Conservation (phyloP, 2,113 vertebrate genomes). For the Scalopus aquaticus region DNA sequence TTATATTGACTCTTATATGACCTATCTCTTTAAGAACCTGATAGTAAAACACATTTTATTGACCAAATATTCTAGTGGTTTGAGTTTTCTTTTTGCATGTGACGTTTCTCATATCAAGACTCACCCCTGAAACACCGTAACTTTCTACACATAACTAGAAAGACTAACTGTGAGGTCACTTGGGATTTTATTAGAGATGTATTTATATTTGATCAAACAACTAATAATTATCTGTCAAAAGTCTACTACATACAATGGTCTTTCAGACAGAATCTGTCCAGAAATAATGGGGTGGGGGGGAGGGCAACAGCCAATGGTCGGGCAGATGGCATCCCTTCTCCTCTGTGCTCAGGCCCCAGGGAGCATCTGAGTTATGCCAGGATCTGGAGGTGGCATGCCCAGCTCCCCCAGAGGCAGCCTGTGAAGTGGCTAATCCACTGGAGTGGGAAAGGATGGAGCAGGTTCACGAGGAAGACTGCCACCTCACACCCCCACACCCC, state of each 20-base stretch:
- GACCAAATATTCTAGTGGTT: background rate
- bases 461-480: rapidly evolving
- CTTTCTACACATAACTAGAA: background rate
- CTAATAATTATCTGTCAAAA: background rate
- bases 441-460: background rate
- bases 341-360: too few relatives aligned
- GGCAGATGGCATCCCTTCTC: background rate
- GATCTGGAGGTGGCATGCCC: background rate
- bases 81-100: background rate
- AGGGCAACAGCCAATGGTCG: too few relatives aligned
- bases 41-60: background rate
- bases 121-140: background rate
- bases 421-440: background rate
- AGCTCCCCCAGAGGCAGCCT: background rate
- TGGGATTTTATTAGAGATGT: background rate
- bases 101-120: background rate
- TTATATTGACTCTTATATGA: background rate
- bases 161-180: background rate
- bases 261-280: background rate
- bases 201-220: conserved; percentile 29
- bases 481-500: background rate
- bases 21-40: background rate
- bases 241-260: background rate
- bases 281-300: background rate
- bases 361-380: background rate